A percentile compares a stretch with the other conserved stretches of the same genome.
Conservation (phyloP, 2,113 vertebrate genomes). For the Danio rerio region GRCz12tu NC_133193.1:28759001-28759500, state of each 20-base stretch:
- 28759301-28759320: slow-evolving; percentile 1
- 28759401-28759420: neutral
- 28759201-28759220: neutral
- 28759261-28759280: neutral
- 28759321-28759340: neutral
- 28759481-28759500: too few species aligned
- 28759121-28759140: neutral
- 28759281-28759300: neutral
- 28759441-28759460: neutral
- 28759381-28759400: slow-evolving; percentile 29
- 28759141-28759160: neutral
- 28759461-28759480: too few species aligned
- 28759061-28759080: neutral
- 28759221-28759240: neutral
- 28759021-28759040: neutral
- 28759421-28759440: neutral
- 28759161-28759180: neutral
- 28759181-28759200: neutral
- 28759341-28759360: neutral
- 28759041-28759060: neutral
- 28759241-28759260: neutral
- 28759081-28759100: neutral
- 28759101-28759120: neutral
- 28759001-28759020: neutral
- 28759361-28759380: slow-evolving; percentile 35